These are phyloP conservation scores for Drosophila varians DNA, from an alignment of 1,140 invertebrate species.

Conservation along the genomic window DNA sequence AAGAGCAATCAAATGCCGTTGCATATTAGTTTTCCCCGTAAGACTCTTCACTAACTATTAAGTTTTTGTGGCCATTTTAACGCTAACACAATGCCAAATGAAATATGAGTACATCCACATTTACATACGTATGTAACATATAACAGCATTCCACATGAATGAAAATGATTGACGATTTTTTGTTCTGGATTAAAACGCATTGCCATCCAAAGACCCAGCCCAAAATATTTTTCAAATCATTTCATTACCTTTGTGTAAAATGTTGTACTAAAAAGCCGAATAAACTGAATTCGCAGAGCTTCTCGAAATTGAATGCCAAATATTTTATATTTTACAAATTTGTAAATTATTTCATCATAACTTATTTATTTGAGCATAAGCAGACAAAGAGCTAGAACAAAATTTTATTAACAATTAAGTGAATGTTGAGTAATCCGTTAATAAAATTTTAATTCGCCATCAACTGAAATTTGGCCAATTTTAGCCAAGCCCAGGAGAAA, in stretches of 20 bases:
- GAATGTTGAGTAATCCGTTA: slow-evolving; percentile 4
- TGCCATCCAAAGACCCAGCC: slow-evolving; percentile 57
- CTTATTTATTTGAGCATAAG: slow-evolving; percentile 31
- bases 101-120: slow-evolving; percentile 26
- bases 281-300: slow-evolving; percentile 60
- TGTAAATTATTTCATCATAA: slow-evolving; percentile 34
- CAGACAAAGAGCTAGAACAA: slow-evolving; percentile 10
- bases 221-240: slow-evolving; percentile 31
- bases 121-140: slow-evolving; percentile 30
- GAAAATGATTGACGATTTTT: slow-evolving; percentile 58
- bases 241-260: slow-evolving; percentile 32
- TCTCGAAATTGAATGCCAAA: slow-evolving; percentile 75
- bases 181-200: slow-evolving; percentile 41
- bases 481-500: not conserved
- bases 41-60: slow-evolving; percentile 33
- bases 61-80: slow-evolving; percentile 38
- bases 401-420: slow-evolving; percentile 9
- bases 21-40: slow-evolving; percentile 11
- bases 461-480: not conserved
- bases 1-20: slow-evolving; percentile 53
- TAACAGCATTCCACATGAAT: slow-evolving; percentile 64
- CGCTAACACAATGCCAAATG: slow-evolving; percentile 52
- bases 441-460: not conserved
- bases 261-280: slow-evolving; percentile 52
- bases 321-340: slow-evolving; percentile 76